These are phyloP conservation scores for Noctua pronuba DNA, from an alignment of 2,888 invertebrate genomes.

Conservation along the genomic window DNA sequence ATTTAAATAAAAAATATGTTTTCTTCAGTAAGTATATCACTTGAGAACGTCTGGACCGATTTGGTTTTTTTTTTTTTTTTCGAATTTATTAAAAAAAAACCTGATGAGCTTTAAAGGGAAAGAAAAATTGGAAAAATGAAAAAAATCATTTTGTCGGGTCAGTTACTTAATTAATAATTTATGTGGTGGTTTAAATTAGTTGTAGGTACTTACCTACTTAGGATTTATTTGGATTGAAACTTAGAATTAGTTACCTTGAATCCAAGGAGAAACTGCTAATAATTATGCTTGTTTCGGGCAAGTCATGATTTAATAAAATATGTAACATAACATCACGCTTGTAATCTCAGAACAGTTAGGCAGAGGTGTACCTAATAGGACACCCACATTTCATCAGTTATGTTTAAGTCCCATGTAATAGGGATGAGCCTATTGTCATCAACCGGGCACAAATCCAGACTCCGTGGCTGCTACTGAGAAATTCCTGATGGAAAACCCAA, in stretches of 20 bases:
- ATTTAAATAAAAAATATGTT: background rate
- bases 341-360: no score
- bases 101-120: background rate
- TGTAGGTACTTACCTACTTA: background rate
- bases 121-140: background rate
- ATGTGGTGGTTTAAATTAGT: background rate
- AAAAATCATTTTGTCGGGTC: background rate
- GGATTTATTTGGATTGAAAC: background rate
- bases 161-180: conserved; percentile 3
- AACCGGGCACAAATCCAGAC: no score
- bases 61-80: background rate
- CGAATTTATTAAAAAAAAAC: background rate
- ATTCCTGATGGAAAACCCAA: no score
- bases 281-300: background rate
- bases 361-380: no score
- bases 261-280: background rate
- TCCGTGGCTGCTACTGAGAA: no score
- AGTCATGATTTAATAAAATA: background rate
- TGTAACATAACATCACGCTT: background rate
- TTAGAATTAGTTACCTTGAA: background rate
- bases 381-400: no score
- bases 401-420: no score
- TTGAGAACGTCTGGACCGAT: background rate
- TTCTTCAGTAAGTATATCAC: background rate
- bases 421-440: no score